A percentile compares a stretch with the other conserved stretches of the same genome.
Evolutionary conservation across 2,888 invertebrate species (phyloP).

Genomic region (Parnassius glacialis): DNA sequence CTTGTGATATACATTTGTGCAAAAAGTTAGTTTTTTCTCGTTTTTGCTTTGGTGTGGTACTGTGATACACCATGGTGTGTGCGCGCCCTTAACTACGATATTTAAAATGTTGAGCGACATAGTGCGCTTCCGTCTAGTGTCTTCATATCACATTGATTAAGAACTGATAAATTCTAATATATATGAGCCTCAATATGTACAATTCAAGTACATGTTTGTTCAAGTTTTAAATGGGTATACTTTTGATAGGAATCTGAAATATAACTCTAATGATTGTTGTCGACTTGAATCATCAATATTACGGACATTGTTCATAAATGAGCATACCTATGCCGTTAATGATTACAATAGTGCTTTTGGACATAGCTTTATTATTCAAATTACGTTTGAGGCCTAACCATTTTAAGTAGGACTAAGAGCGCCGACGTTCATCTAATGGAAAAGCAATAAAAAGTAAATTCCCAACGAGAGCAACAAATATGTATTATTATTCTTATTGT

Average conservation of each 20-base stretch:
- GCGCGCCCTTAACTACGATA: conserved; percentile 2
- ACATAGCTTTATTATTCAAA: neutral
- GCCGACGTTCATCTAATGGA: too few relatives aligned
- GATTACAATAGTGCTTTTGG: too few relatives aligned
- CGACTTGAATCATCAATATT: conserved; percentile 8
- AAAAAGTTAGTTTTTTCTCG: too few relatives aligned
- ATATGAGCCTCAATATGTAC: conserved; percentile 3
- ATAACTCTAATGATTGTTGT: conserved; percentile 14
- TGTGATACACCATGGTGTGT: neutral
- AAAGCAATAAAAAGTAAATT: too few relatives aligned
- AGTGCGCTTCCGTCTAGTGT: neutral
- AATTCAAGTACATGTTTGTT: conserved; percentile 16
- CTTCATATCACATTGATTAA: conserved; percentile 4
- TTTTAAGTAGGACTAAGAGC: too few relatives aligned
- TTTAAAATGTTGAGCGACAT: neutral
- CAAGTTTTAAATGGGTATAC: conserved; percentile 22
- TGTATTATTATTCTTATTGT: too few relatives aligned
- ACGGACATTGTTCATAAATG: conserved; percentile 9
- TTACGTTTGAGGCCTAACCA: conserved; percentile 11
- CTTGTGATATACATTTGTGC: too few relatives aligned
- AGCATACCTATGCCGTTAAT: neutral
- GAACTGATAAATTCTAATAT: conserved; percentile 4
- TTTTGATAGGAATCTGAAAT: conserved; percentile 22
- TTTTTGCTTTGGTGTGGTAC: too few relatives aligned
- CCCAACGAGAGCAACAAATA: too few relatives aligned